A percentile compares a stretch with the other conserved stretches of the same genome.
These are phyloP conservation scores for Archivesica marissinica DNA, from an alignment of 1,140 invertebrate species.

Conservation along the genomic window DNA sequence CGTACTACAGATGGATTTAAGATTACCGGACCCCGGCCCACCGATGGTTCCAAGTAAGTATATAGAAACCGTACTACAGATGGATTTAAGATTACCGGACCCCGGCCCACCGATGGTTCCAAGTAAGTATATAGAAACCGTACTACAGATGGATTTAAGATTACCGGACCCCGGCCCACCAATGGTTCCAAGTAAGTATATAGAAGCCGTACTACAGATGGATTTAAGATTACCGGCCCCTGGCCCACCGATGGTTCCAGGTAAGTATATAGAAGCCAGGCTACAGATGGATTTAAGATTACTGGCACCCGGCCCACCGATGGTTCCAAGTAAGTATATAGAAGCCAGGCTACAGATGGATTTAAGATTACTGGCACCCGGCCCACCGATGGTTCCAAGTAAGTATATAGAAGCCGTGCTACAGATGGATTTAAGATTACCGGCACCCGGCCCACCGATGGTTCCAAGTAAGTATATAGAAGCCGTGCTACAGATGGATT, in stretches of 20 bases:
- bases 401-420: too few relatives aligned
- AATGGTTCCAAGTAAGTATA: conserved; percentile 52
- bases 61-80: too few relatives aligned
- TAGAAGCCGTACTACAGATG: too few relatives aligned
- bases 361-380: conserved; percentile 28
- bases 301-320: conserved; percentile 38
- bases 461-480: conserved; percentile 53
- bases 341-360: too few relatives aligned
- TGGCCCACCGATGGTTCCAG: conserved; percentile 49
- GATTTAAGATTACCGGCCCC: conserved; percentile 39
- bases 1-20: conserved; percentile 3
- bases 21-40: conserved; percentile 39
- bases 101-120: conserved; percentile 53
- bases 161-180: conserved; percentile 41
- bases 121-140: conserved; percentile 51
- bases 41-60: conserved; percentile 56
- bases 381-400: conserved; percentile 54
- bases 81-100: conserved; percentile 30
- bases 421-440: conserved; percentile 13
- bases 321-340: conserved; percentile 54
- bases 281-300: conserved; percentile 10
- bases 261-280: conserved; percentile 49
- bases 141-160: conserved; percentile 13
- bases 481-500: not conserved
- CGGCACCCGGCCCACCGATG: conserved; percentile 44